phyloP scores from a whole-genome alignment of 2,888 invertebrate genomes.

The Mechanitis mazaeus region DNA sequence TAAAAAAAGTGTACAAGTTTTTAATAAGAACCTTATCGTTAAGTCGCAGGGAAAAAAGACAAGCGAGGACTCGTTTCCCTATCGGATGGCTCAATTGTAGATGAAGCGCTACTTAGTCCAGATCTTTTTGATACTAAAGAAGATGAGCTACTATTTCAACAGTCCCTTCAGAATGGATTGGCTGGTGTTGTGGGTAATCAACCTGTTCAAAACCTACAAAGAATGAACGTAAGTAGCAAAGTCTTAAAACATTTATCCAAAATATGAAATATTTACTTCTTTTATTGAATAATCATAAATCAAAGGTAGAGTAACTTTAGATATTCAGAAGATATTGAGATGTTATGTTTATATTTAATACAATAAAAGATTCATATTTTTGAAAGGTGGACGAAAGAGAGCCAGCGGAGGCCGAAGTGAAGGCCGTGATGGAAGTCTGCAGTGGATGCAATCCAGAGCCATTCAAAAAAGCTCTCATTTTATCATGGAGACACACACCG shows the following conservation, averaged over 20 bases:
- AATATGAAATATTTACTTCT: background rate
- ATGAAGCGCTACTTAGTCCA: constrained; percentile 76
- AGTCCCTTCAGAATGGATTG: constrained; percentile 78
- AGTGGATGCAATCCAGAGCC: constrained; percentile 85
- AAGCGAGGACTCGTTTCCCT: constrained; percentile 82
- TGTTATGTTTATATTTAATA: no score
- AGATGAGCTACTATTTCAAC: constrained; percentile 65
- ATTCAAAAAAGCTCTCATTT: constrained; percentile 85
- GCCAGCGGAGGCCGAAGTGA: constrained; percentile 89
- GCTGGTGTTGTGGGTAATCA: constrained; percentile 82
- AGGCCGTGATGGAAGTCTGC: constrained; percentile 86
- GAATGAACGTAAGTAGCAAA: constrained; percentile 68
- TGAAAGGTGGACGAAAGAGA: constrained; percentile 82
- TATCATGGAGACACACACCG: constrained; percentile 84
- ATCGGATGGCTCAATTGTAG: constrained; percentile 81
- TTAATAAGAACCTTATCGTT: constrained; percentile 27
- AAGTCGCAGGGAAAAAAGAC: constrained; percentile 65
- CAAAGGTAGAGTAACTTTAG: no score
- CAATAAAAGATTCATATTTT: background rate
- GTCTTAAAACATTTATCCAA: background rate
- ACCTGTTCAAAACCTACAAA: constrained; percentile 78
- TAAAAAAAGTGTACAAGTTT: background rate
- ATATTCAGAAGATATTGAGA: no score
- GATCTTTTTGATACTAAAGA: constrained; percentile 49
- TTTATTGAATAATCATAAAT: no score